Evolutionary conservation across 53 echinoderm and acorn worm species (phyloP).

Genomic region (Holothuria leucospilota): DNA sequence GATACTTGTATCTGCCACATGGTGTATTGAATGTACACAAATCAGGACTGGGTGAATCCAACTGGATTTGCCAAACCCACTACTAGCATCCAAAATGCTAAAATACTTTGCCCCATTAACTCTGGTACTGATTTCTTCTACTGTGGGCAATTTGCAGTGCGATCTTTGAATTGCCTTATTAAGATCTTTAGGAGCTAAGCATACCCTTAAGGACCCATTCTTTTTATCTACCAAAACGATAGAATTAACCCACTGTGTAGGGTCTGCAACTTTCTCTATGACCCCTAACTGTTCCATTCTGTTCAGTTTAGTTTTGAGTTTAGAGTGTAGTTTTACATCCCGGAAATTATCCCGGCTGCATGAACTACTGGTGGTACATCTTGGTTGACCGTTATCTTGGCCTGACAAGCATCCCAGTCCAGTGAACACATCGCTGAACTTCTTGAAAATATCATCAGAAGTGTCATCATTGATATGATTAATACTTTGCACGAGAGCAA

Average conservation of each 20-base stretch:
- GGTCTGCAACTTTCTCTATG: constrained; percentile 54
- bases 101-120: constrained; percentile 67
- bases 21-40: constrained; percentile 72
- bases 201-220: constrained; percentile 55
- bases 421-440: constrained; percentile 42
- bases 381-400: constrained; percentile 21
- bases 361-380: constrained; percentile 38
- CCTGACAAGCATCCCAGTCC: constrained; percentile 54
- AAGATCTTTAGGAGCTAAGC: constrained; percentile 66
- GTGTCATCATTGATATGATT: constrained; percentile 2
- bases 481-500: constrained; percentile 28
- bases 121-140: constrained; percentile 55
- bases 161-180: constrained; percentile 64
- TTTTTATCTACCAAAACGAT: constrained; percentile 63
- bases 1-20: constrained; percentile 69
- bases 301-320: constrained; percentile 52
- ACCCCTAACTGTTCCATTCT: constrained; percentile 59
- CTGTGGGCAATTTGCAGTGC: constrained; percentile 69
- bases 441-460: constrained; percentile 8
- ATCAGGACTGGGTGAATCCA: constrained; percentile 52
- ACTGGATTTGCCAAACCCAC: constrained; percentile 66
- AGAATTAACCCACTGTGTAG: constrained; percentile 71
- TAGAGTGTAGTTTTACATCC: constrained; percentile 47
- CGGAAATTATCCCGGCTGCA: constrained; percentile 55
- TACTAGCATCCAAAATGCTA: constrained; percentile 74